Evolutionary conservation across 2,888 invertebrate genomes (phyloP).

Genomic region (Pristionchus maxplancki): DNA sequence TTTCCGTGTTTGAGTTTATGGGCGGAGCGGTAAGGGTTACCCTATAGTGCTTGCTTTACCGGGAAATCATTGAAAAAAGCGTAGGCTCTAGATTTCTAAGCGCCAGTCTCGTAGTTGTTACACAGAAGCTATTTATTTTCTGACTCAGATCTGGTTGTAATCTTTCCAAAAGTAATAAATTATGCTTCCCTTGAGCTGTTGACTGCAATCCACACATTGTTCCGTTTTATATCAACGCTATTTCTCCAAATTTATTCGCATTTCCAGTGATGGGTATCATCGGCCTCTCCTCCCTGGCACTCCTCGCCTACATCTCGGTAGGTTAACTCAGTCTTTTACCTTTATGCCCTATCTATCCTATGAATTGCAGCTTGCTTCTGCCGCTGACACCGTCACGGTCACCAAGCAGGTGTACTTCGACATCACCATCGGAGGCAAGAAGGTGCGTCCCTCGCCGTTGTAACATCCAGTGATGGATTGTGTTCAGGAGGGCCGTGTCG

Average conservation of each 20-base stretch:
- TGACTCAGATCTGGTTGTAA: not conserved
- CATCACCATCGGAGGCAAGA: conserved; percentile 62
- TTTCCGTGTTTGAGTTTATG: not conserved
- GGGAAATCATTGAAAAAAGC: not conserved
- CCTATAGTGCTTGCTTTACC: not conserved
- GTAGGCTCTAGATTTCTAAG: not conserved
- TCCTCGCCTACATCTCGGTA: conserved; percentile 51
- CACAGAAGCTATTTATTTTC: not conserved
- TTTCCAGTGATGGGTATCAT: conserved; percentile 51
- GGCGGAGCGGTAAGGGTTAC: not conserved
- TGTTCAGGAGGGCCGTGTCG: conserved; percentile 84
- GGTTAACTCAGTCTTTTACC: not conserved
- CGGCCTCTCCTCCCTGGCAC: conserved; percentile 48
- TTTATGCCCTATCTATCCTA: not conserved
- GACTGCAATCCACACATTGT: not conserved
- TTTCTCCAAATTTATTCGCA: not conserved
- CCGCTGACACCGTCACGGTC: conserved; percentile 61
- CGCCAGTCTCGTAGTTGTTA: not conserved
- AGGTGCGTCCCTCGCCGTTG: conserved; percentile 51
- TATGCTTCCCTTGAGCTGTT: not conserved
- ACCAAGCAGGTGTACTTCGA: conserved; percentile 65
- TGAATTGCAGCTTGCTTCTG: conserved; percentile 53
- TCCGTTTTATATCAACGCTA: not conserved
- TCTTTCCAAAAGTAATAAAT: not conserved
- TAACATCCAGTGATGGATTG: not conserved